phyloP scores from a whole-genome alignment of 2,797 vertebrate species.

The Poecilia gillii region DNA sequence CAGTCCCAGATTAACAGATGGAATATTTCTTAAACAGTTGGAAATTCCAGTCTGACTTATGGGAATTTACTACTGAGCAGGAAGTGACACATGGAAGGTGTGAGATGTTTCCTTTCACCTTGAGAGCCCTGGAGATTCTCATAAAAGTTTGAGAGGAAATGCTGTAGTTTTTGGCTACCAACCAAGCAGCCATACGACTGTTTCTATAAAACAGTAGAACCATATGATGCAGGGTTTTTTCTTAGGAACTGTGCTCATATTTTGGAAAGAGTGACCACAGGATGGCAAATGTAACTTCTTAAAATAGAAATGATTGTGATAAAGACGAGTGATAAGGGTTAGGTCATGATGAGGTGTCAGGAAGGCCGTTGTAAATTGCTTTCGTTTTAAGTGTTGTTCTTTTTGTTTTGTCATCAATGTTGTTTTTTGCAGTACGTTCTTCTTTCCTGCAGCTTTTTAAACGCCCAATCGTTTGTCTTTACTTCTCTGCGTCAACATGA shows the following conservation, averaged over 20 bases:
- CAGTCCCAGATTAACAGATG: neutral
- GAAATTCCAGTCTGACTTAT: slow-evolving; percentile 58
- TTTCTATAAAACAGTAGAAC: neutral
- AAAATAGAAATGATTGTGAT: slow-evolving; percentile 45
- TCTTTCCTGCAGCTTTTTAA: neutral
- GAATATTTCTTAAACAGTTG: slow-evolving; percentile 27
- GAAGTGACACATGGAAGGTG: slow-evolving; percentile 70
- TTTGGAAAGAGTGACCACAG: slow-evolving; percentile 26
- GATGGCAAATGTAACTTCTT: slow-evolving; percentile 32
- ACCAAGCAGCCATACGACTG: slow-evolving; percentile 21
- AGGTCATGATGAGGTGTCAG: slow-evolving; percentile 33
- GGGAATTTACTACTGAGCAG: slow-evolving; percentile 58
- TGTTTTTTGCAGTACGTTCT: neutral
- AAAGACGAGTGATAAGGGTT: slow-evolving; percentile 13
- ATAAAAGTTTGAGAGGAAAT: slow-evolving; percentile 46
- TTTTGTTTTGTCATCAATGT: neutral
- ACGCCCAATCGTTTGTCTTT: neutral
- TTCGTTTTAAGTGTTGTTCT: neutral
- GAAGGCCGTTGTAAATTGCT: neutral
- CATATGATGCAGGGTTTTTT: neutral
- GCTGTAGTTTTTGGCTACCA: slow-evolving; percentile 41
- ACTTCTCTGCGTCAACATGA: neutral
- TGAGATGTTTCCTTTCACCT: slow-evolving; percentile 68
- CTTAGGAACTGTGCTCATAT: slow-evolving; percentile 23
- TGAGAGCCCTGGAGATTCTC: slow-evolving; percentile 35